Evolutionary conservation across 2,113 vertebrate genomes (phyloP), one percentile per base, ranked within the genome.

Genomic region (Eolophus roseicapilla): DNA sequence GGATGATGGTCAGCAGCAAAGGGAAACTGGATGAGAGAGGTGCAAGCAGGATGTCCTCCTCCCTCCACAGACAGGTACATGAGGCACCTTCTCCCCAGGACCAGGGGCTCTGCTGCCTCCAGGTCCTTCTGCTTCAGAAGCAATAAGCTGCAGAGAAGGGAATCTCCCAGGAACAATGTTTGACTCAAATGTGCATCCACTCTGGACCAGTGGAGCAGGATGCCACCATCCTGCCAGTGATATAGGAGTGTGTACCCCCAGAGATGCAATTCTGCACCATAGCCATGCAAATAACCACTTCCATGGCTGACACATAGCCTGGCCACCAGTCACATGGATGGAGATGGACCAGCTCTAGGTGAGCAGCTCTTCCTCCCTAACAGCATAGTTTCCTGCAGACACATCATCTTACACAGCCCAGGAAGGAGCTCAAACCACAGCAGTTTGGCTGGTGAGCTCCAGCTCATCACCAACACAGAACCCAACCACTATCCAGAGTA

Each of bases 351-450:
- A 17, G 24, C 7, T 5, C 27, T 0, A 8, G 69, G 37, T 0
- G 57, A 43, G 74, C 90, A 20, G 84, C 50, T 37, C 9, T 10
- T 31, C 37, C 59, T 69, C 6, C 44, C 28, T 0, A 5, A 3
- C 41, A 0, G 8, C 6, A 1, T 0, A 13, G 11, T 1, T 67
- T 29, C 5, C 70, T 13, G 43, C 52, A 17, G 64, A 1, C 19
- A 11, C 33, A 1, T 20, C 21, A 2, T 1, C 25, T 17, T 12
- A 7, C 44, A 2, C 17, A 46, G 67, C 46, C 29, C 71, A 2
- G 13, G 2, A 20, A 31, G 31, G 3, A 85, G 39, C 14, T 33
- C 3, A n/a, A 55, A 28, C 13, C 28, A 7, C 44, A 39, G 77
- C 39, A 24, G 29, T 4, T 11, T 2, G 23, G 4, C 19, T 33